A percentile compares a stretch with the other conserved stretches of the same genome.
Evolutionary conservation across 2,113 vertebrate genomes (phyloP).

Genomic region (Aphelocoma coerulescens): DNA sequence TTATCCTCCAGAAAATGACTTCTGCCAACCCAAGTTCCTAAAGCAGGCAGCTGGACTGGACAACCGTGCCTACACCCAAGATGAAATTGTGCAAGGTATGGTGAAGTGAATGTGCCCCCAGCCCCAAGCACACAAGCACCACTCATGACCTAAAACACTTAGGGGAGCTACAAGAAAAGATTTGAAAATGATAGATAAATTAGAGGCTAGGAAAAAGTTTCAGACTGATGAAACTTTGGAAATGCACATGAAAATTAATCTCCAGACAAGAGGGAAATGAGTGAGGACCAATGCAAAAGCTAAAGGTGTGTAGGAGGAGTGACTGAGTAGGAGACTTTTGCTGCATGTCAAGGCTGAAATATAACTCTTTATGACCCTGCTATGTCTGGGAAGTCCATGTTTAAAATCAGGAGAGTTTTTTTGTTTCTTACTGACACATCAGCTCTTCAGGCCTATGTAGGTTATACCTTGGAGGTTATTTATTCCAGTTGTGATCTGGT

Average conservation of each 20-base stretch:
- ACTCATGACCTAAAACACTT: neutral
- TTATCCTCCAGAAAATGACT: constrained; percentile 65
- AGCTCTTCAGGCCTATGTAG: neutral
- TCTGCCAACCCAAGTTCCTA: constrained; percentile 68
- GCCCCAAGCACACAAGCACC: neutral
- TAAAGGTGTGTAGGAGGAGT: neutral
- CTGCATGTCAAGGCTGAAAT: neutral
- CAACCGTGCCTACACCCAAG: constrained; percentile 72
- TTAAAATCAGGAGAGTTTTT: neutral
- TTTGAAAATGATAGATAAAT: neutral
- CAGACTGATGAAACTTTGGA: neutral
- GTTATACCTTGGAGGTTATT: neutral
- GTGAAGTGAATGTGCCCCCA: neutral
- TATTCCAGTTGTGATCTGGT: neutral
- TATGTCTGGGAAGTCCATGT: neutral
- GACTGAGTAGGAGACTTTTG: neutral
- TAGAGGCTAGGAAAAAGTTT: neutral
- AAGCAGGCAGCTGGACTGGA: constrained; percentile 70
- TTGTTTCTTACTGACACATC: neutral
- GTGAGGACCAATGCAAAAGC: neutral
- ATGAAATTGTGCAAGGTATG: constrained; percentile 71
- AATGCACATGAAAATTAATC: neutral
- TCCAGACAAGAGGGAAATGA: neutral
- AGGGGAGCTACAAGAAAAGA: neutral
- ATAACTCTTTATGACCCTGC: neutral